Percentiles rank a stretch among this genome's conserved stretches.
Evolutionary conservation across 2,888 invertebrate species (phyloP).

Genomic region (Blera fallax): DNA sequence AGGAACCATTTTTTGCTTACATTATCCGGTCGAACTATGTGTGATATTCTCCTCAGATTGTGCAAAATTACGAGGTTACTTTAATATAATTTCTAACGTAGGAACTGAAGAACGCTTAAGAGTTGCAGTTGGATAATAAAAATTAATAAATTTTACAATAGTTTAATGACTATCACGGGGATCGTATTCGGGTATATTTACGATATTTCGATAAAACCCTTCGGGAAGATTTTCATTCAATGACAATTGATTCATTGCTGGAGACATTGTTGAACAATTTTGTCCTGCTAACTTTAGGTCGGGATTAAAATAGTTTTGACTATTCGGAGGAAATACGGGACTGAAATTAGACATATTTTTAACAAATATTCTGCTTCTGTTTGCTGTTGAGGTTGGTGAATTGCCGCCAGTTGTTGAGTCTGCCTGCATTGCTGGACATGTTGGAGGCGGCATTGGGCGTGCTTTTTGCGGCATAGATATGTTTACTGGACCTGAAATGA

Average conservation of each 20-base stretch:
- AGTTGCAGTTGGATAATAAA: too few relatives aligned
- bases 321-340: neutral
- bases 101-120: too few relatives aligned
- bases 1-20: too few relatives aligned
- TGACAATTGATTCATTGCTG: neutral
- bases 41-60: too few relatives aligned
- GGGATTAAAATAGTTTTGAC: neutral
- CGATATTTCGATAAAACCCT: neutral
- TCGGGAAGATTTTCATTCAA: neutral
- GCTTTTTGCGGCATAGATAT: neutral
- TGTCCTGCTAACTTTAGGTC: too few relatives aligned
- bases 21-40: too few relatives aligned
- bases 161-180: neutral
- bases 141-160: too few relatives aligned
- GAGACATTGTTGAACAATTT: neutral
- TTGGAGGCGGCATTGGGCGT: neutral
- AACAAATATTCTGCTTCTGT: neutral
- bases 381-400: neutral
- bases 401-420: slow-evolving; percentile 33
- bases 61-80: too few relatives aligned
- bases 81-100: too few relatives aligned
- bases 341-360: neutral
- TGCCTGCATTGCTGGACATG: neutral
- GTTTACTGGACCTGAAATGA: neutral
- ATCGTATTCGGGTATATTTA: slow-evolving; percentile 2